phyloP scores from a whole-genome alignment of 2,888 invertebrate genomes.

The Spilarctia lutea region DNA sequence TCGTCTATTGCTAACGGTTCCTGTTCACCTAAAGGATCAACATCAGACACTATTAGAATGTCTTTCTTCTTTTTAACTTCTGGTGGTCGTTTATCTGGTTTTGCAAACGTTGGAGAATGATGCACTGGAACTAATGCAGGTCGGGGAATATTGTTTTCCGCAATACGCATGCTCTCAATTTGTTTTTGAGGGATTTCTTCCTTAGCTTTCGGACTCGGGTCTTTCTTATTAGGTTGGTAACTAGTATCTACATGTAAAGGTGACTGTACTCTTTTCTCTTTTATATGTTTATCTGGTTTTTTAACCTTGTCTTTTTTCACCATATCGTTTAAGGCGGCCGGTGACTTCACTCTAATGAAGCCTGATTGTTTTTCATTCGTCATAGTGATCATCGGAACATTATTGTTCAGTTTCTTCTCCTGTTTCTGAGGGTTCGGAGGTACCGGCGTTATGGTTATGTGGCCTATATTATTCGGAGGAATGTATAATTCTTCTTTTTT shows the following conservation, averaged over 20 bases:
- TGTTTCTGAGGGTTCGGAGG: constrained; percentile 52
- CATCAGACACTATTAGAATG: constrained; percentile 73
- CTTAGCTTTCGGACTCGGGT: constrained; percentile 69
- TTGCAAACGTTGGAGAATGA: constrained; percentile 79
- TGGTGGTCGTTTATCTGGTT: constrained; percentile 78
- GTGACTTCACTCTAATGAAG: constrained; percentile 78
- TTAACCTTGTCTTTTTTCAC: constrained; percentile 67
- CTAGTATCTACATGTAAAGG: constrained; percentile 75
- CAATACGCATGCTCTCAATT: constrained; percentile 72
- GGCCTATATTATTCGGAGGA: constrained; percentile 78
- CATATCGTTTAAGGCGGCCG: constrained; percentile 80
- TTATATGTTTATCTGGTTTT: constrained; percentile 61
- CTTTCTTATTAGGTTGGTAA: constrained; percentile 65
- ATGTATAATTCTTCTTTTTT: constrained; percentile 74
- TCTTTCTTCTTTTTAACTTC: constrained; percentile 81
- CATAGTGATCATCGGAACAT: constrained; percentile 24
- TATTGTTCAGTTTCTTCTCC: constrained; percentile 61
- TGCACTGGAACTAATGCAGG: constrained; percentile 75
- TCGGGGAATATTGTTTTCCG: constrained; percentile 77
- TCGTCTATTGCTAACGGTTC: constrained; percentile 78
- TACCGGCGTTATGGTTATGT: constrained; percentile 82
- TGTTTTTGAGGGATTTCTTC: constrained; percentile 73
- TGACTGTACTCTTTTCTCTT: constrained; percentile 63
- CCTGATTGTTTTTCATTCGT: constrained; percentile 61
- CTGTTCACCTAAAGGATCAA: constrained; percentile 73